Evolutionary conservation across 2,113 vertebrate species (phyloP), one percentile per base, ranked within the genome.

Genomic region (Alethe diademata): DNA sequence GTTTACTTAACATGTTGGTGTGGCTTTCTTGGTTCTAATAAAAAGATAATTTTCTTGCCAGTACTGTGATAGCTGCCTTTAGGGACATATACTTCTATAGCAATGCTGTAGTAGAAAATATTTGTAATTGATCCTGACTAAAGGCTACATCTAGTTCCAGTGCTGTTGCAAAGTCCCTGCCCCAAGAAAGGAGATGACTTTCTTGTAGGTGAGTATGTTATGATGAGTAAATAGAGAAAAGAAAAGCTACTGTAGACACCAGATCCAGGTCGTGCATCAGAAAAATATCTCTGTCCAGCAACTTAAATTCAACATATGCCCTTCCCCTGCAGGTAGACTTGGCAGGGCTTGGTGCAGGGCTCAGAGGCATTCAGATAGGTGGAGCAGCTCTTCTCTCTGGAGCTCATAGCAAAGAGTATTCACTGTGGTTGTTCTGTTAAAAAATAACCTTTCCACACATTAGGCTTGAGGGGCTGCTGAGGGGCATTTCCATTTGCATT

Each of bases 271-370:
- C 31, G 11, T 38, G 25, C 33, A 54, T 66, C 15, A 50, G 56
- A 47, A 66, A 73, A 71, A 11, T 33, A n/a, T 54, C 23, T 78
- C n/a, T 42, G 15, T 66, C 18, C 38, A 66, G 17, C 5, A 61
- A 24, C 1, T 2, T 13, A 70, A 70, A 31, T 23, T 61, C 33
- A 65, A 36, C 1, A 12, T 12, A 10, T 0, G 1, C 8, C 13
- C 53, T 73, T 66, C 50, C n/a, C 20, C 65, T 74, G 26, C 40
- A 45, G 18, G 19, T 20, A 57, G 42, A 13, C 22, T 70, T 17
- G 18, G 28, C 51, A 78, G 22, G 40, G 9, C 29, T 83, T 14
- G 6, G 11, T 86, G 15, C 2, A 3, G 45, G 24, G 7, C 47
- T 33, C 0, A 0, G 14, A 82, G 12, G 12, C 16, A 29, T 69